phyloP scores from a whole-genome alignment of 2,113 vertebrate species.

The Progne subis region DNA sequence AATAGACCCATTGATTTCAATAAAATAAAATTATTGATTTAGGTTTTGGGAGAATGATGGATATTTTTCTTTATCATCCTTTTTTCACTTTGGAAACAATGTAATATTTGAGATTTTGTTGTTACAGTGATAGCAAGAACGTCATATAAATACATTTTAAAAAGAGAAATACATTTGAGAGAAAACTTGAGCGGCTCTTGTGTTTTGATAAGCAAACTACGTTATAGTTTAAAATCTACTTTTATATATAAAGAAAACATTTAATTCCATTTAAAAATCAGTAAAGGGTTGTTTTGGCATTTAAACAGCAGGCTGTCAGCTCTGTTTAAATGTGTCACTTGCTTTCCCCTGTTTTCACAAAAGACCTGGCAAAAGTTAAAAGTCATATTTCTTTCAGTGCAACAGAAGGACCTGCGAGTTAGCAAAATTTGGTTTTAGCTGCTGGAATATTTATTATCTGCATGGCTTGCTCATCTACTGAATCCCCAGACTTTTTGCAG shows the following conservation, averaged over 20 bases:
- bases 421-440: background rate
- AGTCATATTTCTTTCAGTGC: background rate
- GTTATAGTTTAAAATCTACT: constrained; percentile 10
- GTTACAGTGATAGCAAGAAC: background rate
- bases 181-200: background rate
- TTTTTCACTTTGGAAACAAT: background rate
- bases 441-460: background rate
- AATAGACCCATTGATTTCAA: background rate
- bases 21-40: background rate
- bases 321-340: background rate
- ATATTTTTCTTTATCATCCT: background rate
- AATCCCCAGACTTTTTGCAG: background rate
- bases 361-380: constrained; percentile 44
- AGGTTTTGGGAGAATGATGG: background rate
- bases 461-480: accelerated
- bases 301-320: constrained; percentile 2
- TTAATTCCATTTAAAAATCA: background rate
- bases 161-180: background rate
- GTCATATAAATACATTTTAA: background rate
- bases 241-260: background rate
- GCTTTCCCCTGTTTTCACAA: background rate
- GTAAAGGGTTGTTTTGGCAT: constrained; percentile 13
- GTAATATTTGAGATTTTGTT: background rate
- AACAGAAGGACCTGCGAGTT: background rate
- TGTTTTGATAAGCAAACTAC: background rate